Conservation (phyloP, 2,888 invertebrate species). For the Notodonta ziczac region DNA sequence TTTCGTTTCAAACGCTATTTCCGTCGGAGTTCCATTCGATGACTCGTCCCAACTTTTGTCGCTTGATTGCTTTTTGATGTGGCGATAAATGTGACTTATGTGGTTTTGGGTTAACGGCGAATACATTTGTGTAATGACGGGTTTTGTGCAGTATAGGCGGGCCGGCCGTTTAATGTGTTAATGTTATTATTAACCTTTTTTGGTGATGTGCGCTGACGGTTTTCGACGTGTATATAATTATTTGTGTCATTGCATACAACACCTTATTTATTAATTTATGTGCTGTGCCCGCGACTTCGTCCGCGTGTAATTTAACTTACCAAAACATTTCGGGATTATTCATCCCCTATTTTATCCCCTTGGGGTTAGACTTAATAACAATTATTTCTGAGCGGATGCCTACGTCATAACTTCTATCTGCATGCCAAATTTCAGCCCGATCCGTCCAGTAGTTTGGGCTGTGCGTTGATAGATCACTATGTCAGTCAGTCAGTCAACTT, state of each 20-base stretch:
- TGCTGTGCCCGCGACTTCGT: too few relatives aligned
- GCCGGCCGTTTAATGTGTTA: constrained; percentile 67
- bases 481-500: too few relatives aligned
- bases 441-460: too few relatives aligned
- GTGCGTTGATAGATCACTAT: too few relatives aligned
- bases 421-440: too few relatives aligned
- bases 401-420: too few relatives aligned
- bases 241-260: not conserved
- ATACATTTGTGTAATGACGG: constrained; percentile 73
- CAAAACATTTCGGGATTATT: too few relatives aligned
- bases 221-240: not conserved
- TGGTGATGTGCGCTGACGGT: constrained; percentile 30
- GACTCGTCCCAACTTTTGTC: constrained; percentile 75
- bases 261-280: not conserved
- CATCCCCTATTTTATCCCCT: too few relatives aligned
- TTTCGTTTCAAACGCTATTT: constrained; percentile 66
- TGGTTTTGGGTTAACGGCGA: constrained; percentile 70
- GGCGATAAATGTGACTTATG: constrained; percentile 83
- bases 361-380: too few relatives aligned
- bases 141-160: constrained; percentile 72
- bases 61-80: constrained; percentile 83
- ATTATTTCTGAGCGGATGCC: too few relatives aligned
- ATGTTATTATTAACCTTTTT: constrained; percentile 67
- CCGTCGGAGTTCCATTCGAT: constrained; percentile 59
- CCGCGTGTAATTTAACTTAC: too few relatives aligned